Evolutionary conservation across 92 coral and sea anemone species (phyloP).

Genomic region (Palythoa grandis): DNA sequence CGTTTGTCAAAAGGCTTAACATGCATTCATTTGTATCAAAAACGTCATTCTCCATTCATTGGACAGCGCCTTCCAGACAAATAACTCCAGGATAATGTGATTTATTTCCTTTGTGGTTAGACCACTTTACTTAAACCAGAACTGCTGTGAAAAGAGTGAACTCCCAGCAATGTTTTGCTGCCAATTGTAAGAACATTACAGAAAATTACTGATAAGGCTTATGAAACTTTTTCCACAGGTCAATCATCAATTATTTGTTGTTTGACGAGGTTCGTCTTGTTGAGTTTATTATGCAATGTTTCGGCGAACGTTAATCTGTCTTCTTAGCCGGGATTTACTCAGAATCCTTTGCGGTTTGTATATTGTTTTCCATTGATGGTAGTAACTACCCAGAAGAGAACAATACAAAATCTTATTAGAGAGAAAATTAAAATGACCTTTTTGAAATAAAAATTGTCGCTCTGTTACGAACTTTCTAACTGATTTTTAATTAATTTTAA

Average conservation of each 20-base stretch:
- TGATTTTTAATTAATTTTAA: too few relatives aligned
- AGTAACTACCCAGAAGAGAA: too few relatives aligned
- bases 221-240: neutral
- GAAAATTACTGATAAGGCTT: neutral
- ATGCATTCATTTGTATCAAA: neutral
- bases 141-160: neutral
- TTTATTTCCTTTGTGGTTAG: conserved; percentile 11
- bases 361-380: too few relatives aligned
- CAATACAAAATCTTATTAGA: too few relatives aligned
- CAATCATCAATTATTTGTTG: neutral
- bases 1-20: neutral
- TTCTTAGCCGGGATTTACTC: too few relatives aligned
- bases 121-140: neutral
- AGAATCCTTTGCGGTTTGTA: too few relatives aligned
- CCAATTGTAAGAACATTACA: neutral
- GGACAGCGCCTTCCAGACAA: neutral
- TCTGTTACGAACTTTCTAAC: too few relatives aligned
- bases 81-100: neutral
- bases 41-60: neutral
- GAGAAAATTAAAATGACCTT: too few relatives aligned
- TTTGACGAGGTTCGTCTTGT: too few relatives aligned
- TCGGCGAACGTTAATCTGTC: too few relatives aligned
- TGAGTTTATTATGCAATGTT: too few relatives aligned
- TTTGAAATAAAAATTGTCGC: too few relatives aligned
- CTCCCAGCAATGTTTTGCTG: neutral